phyloP scores from a whole-genome alignment of 2,888 invertebrate species.

The Xestobium rufovillosum region DNA sequence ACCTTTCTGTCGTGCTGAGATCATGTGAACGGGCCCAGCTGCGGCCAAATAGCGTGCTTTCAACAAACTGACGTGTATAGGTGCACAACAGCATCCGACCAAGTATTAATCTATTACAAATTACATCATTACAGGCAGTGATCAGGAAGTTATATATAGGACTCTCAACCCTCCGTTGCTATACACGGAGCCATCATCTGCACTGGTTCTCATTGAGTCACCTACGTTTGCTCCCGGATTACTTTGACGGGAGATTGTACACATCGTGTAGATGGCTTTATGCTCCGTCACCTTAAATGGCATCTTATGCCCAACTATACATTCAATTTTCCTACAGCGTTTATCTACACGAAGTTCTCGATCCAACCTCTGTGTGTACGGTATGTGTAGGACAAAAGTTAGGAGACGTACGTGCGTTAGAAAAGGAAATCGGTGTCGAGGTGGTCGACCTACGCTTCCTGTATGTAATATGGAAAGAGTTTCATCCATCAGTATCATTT shows the following conservation, averaged over 20 bases:
- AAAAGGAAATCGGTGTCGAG: no score
- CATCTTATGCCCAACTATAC: no score
- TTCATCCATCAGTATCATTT: no score
- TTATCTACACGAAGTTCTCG: no score
- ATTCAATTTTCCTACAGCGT: no score
- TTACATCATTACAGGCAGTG: slow-evolving; percentile 42
- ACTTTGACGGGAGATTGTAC: slow-evolving; percentile 19
- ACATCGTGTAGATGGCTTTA: slow-evolving; percentile 34
- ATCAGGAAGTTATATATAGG: slow-evolving; percentile 40
- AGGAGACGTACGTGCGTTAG: no score
- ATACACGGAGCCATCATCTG: slow-evolving; percentile 23
- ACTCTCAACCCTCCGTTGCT: slow-evolving; percentile 16
- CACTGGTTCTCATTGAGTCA: slow-evolving; percentile 38
- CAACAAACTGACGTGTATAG: slow-evolving; percentile 33
- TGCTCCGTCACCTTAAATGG: slow-evolving; percentile 31
- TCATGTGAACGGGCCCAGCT: slow-evolving; percentile 30
- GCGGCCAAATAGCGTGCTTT: slow-evolving; percentile 33
- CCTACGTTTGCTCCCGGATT: slow-evolving; percentile 24
- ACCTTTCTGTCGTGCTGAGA: slow-evolving; percentile 28
- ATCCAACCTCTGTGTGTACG: no score
- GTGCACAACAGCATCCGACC: slow-evolving; percentile 28
- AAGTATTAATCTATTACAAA: slow-evolving; percentile 41
- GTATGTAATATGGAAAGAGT: no score
- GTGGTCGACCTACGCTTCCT: no score
- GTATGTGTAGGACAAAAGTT: no score